These are phyloP conservation scores for Sialis lutaria DNA, from an alignment of 2,888 invertebrate species.

Conservation along the genomic window DNA sequence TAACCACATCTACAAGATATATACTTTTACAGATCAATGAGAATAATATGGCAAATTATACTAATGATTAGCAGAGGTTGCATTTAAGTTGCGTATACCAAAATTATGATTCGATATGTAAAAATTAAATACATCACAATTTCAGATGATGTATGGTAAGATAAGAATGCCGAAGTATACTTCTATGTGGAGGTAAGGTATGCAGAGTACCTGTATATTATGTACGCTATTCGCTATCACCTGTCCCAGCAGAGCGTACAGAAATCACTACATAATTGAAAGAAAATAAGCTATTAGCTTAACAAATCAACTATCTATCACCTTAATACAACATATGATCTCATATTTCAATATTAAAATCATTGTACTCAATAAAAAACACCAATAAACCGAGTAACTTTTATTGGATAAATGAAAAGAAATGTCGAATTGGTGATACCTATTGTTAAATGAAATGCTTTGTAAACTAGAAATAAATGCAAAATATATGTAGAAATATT, in stretches of 20 bases:
- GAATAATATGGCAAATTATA: too few relatives aligned
- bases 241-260: not conserved
- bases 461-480: conserved; percentile 19
- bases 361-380: too few relatives aligned
- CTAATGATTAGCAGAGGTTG: too few relatives aligned
- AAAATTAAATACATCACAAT: too few relatives aligned
- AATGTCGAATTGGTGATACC: conserved; percentile 25
- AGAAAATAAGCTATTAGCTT: not conserved
- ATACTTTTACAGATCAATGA: too few relatives aligned
- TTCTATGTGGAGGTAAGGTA: not conserved
- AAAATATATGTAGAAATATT: too few relatives aligned
- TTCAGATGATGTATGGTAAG: not conserved
- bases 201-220: not conserved
- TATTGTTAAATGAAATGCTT: conserved; percentile 26
- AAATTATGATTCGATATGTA: too few relatives aligned
- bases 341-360: too few relatives aligned
- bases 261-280: not conserved
- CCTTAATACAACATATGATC: not conserved
- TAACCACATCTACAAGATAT: too few relatives aligned
- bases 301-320: not conserved
- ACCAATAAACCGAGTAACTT: not conserved
- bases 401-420: conserved; percentile 20
- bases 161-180: not conserved
- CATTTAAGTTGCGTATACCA: too few relatives aligned
- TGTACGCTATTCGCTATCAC: conserved; percentile 2